These are phyloP conservation scores for Lasius platythorax DNA, from an alignment of 2,888 invertebrate genomes.

Conservation along the genomic window DNA sequence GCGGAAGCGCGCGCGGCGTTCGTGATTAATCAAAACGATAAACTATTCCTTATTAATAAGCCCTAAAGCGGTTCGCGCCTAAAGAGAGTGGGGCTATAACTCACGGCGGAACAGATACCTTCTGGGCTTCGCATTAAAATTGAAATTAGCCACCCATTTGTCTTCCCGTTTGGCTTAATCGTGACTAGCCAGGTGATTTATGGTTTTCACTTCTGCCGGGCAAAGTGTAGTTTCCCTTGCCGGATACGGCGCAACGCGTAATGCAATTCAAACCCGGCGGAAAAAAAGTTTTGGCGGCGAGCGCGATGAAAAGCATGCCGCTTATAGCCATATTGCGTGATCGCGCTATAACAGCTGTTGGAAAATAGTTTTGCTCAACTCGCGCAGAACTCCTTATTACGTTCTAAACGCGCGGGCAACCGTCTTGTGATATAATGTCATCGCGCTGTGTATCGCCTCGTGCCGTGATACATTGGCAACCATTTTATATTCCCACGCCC, in stretches of 20 bases:
- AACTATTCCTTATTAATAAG: slow-evolving; percentile 59
- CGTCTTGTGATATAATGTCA: slow-evolving; percentile 40
- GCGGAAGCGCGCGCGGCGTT: slow-evolving; percentile 22
- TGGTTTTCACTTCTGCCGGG: slow-evolving; percentile 71
- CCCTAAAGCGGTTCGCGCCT: slow-evolving; percentile 21
- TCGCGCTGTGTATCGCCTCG: slow-evolving; percentile 36
- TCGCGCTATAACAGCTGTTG: slow-evolving; percentile 70
- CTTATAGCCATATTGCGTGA: slow-evolving; percentile 79
- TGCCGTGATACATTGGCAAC: slow-evolving; percentile 29
- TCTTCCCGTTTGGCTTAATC: slow-evolving; percentile 77
- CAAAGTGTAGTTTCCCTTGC: slow-evolving; percentile 66
- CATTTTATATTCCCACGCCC: slow-evolving; percentile 4
- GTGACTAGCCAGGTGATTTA: slow-evolving; percentile 77
- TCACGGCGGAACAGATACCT: slow-evolving; percentile 63
- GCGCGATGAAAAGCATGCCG: slow-evolving; percentile 74
- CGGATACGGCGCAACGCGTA: slow-evolving; percentile 69
- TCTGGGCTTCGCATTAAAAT: slow-evolving; percentile 74
- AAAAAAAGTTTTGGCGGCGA: slow-evolving; percentile 62
- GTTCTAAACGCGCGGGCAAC: slow-evolving; percentile 42
- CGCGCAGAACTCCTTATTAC: slow-evolving; percentile 61
- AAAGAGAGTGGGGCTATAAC: slow-evolving; percentile 40
- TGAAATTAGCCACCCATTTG: slow-evolving; percentile 80
- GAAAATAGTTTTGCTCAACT: slow-evolving; percentile 70
- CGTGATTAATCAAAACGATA: slow-evolving; percentile 53
- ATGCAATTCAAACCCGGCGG: slow-evolving; percentile 68